Percentiles rank a stretch among this genome's conserved stretches.
These are phyloP conservation scores for Semotilus atromaculatus DNA, from an alignment of 2,797 vertebrate species.

Conservation along the genomic window DNA sequence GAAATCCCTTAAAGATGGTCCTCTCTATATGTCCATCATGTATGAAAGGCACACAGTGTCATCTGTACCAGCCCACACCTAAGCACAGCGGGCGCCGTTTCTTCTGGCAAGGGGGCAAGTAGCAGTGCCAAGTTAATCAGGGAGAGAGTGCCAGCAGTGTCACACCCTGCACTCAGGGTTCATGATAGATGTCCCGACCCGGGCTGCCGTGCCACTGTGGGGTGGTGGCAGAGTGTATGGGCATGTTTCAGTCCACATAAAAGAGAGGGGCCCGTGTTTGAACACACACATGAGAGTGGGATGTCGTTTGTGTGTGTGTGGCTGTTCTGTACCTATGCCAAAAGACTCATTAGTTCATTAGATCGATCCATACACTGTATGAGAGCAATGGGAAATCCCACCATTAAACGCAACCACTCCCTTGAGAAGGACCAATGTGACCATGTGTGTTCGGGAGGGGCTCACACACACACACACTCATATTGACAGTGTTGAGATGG, in stretches of 20 bases:
- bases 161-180: slow-evolving; percentile 52
- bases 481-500: slow-evolving; percentile 14
- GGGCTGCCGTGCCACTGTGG: slow-evolving; percentile 64
- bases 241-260: slow-evolving; percentile 37
- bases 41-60: neutral
- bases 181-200: slow-evolving; percentile 74
- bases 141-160: slow-evolving; percentile 77
- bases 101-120: slow-evolving; percentile 70
- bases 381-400: slow-evolving; percentile 40
- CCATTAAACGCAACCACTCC: slow-evolving; percentile 23
- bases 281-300: slow-evolving; percentile 33
- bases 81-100: slow-evolving; percentile 61
- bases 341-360: slow-evolving; percentile 81
- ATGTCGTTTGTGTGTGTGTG: slow-evolving; percentile 35
- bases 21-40: neutral
- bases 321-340: slow-evolving; percentile 75
- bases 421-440: slow-evolving; percentile 40
- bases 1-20: neutral
- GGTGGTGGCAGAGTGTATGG: slow-evolving; percentile 40
- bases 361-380: slow-evolving; percentile 46
- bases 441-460: slow-evolving; percentile 7
- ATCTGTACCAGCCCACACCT: neutral
- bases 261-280: slow-evolving; percentile 8
- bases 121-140: slow-evolving; percentile 81
- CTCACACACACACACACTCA: slow-evolving; percentile 48